Evolutionary conservation across 1,140 invertebrate genomes (phyloP), one percentile per base, ranked within the genome.

Genomic region (Drosophila sulfurigaster): DNA sequence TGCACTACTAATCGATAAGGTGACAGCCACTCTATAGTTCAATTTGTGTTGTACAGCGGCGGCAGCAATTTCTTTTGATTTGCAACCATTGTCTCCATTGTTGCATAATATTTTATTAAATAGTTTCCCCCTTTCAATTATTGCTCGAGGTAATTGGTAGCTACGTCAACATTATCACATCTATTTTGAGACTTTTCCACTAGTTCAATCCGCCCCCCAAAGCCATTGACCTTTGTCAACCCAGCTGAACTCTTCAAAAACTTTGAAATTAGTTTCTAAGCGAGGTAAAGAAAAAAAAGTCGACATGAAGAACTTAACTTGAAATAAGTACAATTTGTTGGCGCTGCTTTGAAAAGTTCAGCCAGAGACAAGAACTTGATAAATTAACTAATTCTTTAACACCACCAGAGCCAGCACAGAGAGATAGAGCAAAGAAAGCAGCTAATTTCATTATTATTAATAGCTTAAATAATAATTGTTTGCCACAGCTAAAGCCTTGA

Each of bases 1-100:
- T 71, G 68, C 58, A 71, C 20, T 45, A 65, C 32, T 58, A 65
- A 72, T 72, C 69, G 30, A 65, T 72, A 72, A 58, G 35, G 38
- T 51, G 48, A 56, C 16, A 43, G 49, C 13, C 28, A 30, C 41
- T 30, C 41, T 48, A 25, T 20, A 54, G 49, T 56, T 56, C 6
- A 11, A 48, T 35, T 38, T 64, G 49, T 45, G 49, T 45, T 32
- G 38, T 59, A 28, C n/a, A 13, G 41, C 54, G 20, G 20, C 51
- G 25, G 41, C 35, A 41, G 20, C 30, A 54, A 43, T 1, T 41
- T 41, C 8, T 11, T 57, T 43, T 30, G 5, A 52, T 52, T 52
- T 54, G 7, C 25, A 41, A 41, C 38, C 10, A 43, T 13, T 43
- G 41, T 43, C 13, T 43, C 41, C 11, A 13, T 43, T 43, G 41